Base-by-base conservation (phyloP, 2,888 invertebrate species). In the Spialia ferax region DNA sequence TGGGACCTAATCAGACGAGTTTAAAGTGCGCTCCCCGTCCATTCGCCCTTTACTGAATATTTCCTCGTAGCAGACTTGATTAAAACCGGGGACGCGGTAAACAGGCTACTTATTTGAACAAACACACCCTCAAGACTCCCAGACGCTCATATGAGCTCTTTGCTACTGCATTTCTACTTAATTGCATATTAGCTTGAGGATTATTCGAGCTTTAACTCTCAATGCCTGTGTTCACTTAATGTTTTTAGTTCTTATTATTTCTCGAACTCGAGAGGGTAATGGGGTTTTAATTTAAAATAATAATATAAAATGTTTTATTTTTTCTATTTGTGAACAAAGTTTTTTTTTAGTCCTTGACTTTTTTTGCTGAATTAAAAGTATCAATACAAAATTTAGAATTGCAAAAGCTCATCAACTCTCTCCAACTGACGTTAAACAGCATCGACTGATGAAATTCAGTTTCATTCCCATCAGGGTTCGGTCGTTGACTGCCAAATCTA, bases 91-190 rank as follows among this genome's bases (percentile, higher is more conserved):
- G 70, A 69, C 70, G 77, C 73, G 50, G 67, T 67, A 76, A 82
- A 83, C 82, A 78, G 75, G 79, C 81, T 79, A 82, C 83, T 86
- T 84, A 86, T 84, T 84, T 84, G 80, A 81, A 83, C 83, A 83
- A 84, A 83, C 85, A 77, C 75, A 78, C 80, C 77, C 79, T 78
- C 77, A 79, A 74, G 78, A 74, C 78, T 70, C 50, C 75, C 77
- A 79, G 79, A 79, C 74, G 76, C 74, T 75, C 75, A 77, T 80
- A 81, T 74, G 75, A 76, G 78, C 67, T 61, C 67, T 79, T 75
- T 68, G 73, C 76, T 74, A 75, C 71, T 64, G 74, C 75, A 73
- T 73, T 77, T 68, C 61, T 68, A 65, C 52, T 71, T 64, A 63
- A 67, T 69, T 62, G 66, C 65, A 70, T 65, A 56, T 70, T 56